Evolutionary conservation across 2,113 vertebrate genomes (phyloP).

Genomic region (Pseudorectes ferrugineus): DNA sequence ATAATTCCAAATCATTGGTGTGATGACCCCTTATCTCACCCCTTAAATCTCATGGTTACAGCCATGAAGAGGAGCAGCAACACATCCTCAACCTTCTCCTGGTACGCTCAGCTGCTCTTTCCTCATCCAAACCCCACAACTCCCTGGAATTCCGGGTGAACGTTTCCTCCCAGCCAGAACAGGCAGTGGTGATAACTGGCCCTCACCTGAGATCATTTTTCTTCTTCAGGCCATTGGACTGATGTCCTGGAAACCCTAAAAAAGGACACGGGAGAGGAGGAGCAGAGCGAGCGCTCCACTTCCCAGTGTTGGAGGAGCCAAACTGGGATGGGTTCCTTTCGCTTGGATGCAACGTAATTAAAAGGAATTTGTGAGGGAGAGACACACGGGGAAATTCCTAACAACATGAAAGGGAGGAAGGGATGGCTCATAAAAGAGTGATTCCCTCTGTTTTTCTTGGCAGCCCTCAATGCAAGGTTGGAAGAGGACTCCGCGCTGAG

Average conservation of each 20-base stretch:
- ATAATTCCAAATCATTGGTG: background rate
- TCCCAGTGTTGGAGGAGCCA: background rate
- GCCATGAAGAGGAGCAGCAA: background rate
- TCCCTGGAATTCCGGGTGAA: background rate
- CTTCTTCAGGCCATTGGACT: background rate
- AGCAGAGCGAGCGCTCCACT: background rate
- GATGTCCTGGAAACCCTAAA: background rate
- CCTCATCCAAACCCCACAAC: background rate
- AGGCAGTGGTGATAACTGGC: background rate
- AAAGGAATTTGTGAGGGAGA: background rate
- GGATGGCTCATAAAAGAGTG: background rate
- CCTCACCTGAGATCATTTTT: background rate
- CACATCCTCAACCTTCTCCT: background rate
- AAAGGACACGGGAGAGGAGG: background rate
- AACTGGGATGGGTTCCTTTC: background rate
- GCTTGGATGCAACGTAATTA: constrained; percentile 11
- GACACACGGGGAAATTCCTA: background rate
- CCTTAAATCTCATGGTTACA: background rate
- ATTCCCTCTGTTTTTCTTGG: constrained; percentile 23
- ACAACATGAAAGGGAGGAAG: constrained; percentile 45
- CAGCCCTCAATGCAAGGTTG: background rate
- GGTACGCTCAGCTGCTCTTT: background rate
- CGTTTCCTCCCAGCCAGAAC: background rate
- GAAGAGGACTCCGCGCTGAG: background rate
- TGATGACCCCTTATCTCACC: background rate